These are phyloP conservation scores for Heliornis fulica DNA, from an alignment of 2,113 vertebrate genomes.

Conservation along the genomic window DNA sequence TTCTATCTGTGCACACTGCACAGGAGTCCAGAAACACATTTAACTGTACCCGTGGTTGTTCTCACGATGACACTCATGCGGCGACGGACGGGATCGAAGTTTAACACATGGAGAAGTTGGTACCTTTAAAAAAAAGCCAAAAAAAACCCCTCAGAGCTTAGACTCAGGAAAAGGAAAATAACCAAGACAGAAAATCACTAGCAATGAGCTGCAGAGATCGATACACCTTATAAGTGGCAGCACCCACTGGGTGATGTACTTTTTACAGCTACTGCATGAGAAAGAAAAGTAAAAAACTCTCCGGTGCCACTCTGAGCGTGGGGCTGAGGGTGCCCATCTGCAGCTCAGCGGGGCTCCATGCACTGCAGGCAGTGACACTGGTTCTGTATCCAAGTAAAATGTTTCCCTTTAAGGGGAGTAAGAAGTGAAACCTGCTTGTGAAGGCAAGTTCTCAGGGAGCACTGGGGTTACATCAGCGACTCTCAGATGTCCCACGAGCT, in stretches of 20 bases:
- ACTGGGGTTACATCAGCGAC: neutral
- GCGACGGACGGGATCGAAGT: constrained; percentile 92
- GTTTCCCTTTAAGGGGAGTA: neutral
- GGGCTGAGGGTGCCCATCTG: neutral
- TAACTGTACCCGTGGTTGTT: constrained; percentile 76
- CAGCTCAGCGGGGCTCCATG: neutral
- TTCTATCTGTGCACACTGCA: accelerated
- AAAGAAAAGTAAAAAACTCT: accelerated
- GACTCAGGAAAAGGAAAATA: neutral
- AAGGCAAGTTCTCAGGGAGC: accelerated
- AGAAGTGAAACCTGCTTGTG: constrained; percentile 35
- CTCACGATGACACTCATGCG: constrained; percentile 97
- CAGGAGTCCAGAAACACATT: neutral
- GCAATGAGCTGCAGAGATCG: neutral
- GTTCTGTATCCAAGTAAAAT: neutral
- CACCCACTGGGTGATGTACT: neutral
- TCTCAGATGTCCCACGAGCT: neutral
- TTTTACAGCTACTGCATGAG: neutral
- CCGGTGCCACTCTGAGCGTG: neutral
- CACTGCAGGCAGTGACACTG: accelerated
- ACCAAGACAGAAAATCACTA: constrained; percentile 7
- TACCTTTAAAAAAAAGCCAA: constrained; percentile 65
- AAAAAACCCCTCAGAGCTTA: neutral
- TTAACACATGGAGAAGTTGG: constrained; percentile 90
- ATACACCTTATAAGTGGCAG: neutral